A percentile compares a stretch with the other conserved stretches of the same genome.
phyloP scores from a whole-genome alignment of 2,797 vertebrate species.

The Astyanax mexicanus region DNA sequence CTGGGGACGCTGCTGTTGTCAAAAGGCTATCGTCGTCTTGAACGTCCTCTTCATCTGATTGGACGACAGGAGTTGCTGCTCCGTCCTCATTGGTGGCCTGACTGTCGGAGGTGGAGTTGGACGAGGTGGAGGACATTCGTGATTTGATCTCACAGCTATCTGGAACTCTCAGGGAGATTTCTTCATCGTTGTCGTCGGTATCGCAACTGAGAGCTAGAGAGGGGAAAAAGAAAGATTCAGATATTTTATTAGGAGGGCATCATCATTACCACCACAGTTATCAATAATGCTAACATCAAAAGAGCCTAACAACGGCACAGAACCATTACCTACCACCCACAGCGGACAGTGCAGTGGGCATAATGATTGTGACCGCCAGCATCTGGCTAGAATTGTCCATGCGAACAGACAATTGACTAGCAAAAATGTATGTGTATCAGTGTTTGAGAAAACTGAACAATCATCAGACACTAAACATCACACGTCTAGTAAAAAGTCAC shows the following conservation, averaged over 20 bases:
- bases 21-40: constrained; percentile 75
- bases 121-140: constrained; percentile 87
- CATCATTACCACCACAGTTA: background rate
- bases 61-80: constrained; percentile 80
- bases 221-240: background rate
- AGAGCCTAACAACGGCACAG: too few species aligned
- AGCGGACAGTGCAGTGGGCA: too few species aligned
- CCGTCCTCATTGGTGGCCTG: constrained; percentile 80
- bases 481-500: too few species aligned
- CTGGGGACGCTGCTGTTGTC: constrained; percentile 43
- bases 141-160: constrained; percentile 77
- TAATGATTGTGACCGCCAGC: too few species aligned
- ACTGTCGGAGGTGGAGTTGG: constrained; percentile 85
- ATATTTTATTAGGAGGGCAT: background rate
- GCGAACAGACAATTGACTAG: too few species aligned
- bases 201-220: constrained; percentile 21
- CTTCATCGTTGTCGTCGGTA: constrained; percentile 68
- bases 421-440: too few species aligned
- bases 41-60: constrained; percentile 84
- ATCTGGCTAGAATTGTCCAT: too few species aligned
- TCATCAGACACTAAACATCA: too few species aligned
- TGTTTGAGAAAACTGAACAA: too few species aligned
- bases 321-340: too few species aligned
- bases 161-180: constrained; percentile 79
- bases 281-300: too few species aligned